These are phyloP conservation scores for Idris sp. DNA, from an alignment of 1,140 invertebrate genomes.

Conservation along the genomic window DNA sequence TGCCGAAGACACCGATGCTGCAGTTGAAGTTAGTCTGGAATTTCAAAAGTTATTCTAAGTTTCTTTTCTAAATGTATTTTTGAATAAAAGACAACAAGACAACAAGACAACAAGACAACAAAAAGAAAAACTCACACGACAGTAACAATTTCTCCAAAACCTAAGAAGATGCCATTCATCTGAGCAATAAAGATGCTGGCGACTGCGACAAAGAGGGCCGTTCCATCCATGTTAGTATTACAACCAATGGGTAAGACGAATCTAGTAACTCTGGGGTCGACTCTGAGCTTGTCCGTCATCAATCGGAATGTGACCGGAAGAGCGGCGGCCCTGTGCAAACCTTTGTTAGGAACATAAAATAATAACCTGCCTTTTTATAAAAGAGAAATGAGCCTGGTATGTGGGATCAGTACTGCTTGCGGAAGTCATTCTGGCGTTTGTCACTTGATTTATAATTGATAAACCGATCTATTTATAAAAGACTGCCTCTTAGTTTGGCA, in stretches of 20 bases:
- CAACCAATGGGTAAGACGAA: slow-evolving; percentile 95
- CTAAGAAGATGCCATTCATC: slow-evolving; percentile 89
- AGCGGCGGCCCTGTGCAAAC: slow-evolving; percentile 89
- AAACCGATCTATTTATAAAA: too few relatives aligned
- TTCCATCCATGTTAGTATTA: slow-evolving; percentile 97
- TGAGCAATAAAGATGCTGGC: slow-evolving; percentile 95
- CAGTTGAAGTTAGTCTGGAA: slow-evolving; percentile 90
- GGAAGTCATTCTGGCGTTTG: slow-evolving; percentile 71
- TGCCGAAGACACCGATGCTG: slow-evolving; percentile 94
- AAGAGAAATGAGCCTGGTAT: slow-evolving; percentile 60
- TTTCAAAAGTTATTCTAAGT: too few relatives aligned
- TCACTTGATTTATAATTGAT: slow-evolving; percentile 47
- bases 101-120: too few relatives aligned
- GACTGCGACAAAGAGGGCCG: slow-evolving; percentile 92
- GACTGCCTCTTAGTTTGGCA: too few relatives aligned
- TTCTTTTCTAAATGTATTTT: background rate
- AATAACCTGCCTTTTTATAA: slow-evolving; percentile 56
- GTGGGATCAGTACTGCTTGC: slow-evolving; percentile 59
- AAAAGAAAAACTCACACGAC: slow-evolving; percentile 91
- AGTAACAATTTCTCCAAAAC: slow-evolving; percentile 87
- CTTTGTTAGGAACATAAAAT: slow-evolving; percentile 69
- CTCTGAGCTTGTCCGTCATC: slow-evolving; percentile 93
- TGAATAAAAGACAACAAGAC: too few relatives aligned
- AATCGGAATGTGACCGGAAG: slow-evolving; percentile 95
- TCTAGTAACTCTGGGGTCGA: slow-evolving; percentile 93